These are phyloP conservation scores for Mizuhopecten yessoensis DNA, from an alignment of 1,140 invertebrate species.

Conservation along the genomic window DNA sequence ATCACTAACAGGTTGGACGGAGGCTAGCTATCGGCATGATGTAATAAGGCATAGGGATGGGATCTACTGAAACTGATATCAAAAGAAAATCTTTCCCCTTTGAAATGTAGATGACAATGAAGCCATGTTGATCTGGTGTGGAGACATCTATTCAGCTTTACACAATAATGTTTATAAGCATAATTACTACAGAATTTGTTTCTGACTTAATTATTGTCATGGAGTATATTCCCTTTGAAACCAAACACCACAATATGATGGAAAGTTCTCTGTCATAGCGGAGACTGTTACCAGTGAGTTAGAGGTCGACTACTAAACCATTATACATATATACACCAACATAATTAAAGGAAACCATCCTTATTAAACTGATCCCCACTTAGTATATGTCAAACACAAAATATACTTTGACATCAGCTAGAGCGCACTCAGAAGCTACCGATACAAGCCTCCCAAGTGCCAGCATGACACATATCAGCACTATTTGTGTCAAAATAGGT, in stretches of 20 bases:
- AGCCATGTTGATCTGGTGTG: neutral
- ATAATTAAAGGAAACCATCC: no score
- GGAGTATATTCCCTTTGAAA: neutral
- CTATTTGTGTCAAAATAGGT: no score
- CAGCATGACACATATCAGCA: no score
- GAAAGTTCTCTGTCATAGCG: no score
- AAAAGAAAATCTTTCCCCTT: neutral
- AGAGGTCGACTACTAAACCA: no score
- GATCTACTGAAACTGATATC: neutral
- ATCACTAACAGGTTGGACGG: neutral
- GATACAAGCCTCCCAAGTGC: no score
- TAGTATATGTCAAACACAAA: no score
- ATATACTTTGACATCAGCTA: no score
- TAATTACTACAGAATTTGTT: neutral
- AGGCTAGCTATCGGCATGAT: neutral
- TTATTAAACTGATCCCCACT: no score
- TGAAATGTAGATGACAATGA: conserved; percentile 1
- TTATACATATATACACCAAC: no score
- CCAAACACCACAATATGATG: neutral
- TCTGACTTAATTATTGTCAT: neutral
- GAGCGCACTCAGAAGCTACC: no score
- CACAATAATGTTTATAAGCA: neutral
- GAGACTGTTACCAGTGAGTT: no score
- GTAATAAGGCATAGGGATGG: neutral
- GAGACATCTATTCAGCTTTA: neutral